Base-by-base conservation (phyloP, 1,140 invertebrate genomes). In the Leptoteleia sp. region DNA sequence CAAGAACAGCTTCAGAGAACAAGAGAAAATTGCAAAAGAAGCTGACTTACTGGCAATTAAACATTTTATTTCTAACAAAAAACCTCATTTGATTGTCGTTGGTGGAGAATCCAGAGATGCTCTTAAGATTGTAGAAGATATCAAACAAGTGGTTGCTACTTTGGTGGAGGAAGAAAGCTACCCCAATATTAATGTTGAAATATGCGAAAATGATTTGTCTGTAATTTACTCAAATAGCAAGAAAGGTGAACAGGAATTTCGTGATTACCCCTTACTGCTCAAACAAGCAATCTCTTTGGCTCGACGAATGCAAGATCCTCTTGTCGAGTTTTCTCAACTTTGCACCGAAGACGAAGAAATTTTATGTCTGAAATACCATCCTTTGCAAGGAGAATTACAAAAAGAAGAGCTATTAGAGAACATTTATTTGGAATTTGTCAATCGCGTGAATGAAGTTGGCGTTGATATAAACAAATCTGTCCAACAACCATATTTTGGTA, bases 321-420 rank as follows among this genome's bases (percentile, higher is more conserved):
- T 99, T 0, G 93, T 99, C 13, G 98, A 99, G 86, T 99, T 97
- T 88, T 96, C 96, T 0, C 97, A 99, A 86, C 90, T 99, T 0
- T 99, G 97, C 87, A 98, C 97, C 11, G 91, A 93, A 0, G 98
- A 99, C 83, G 97, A 99, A 61, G 98, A 99, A 90, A 96, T 99
- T 75, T 86, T 99, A 0, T 98, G 97, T 85, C 91, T 99, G 1
- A 93, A 96, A 68, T 98, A 96, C 84, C 97, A 90, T 35, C 61
- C 50, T 7, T 54, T 90, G n/a, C 89, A 98, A 91, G 40, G 55
- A 7, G 93, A 96, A 82, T 85, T 99, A 7, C 85, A 92, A 0
- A 96, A 96, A 83, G 97, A 99, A 40, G 95, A 97, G 52, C 85
- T 98, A 11, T 79, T 97, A 0, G 95, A 97, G 82, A 94, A 94